Evolutionary conservation across 2,113 vertebrate genomes (phyloP).

Genomic region (Pteropus alecto): DNA sequence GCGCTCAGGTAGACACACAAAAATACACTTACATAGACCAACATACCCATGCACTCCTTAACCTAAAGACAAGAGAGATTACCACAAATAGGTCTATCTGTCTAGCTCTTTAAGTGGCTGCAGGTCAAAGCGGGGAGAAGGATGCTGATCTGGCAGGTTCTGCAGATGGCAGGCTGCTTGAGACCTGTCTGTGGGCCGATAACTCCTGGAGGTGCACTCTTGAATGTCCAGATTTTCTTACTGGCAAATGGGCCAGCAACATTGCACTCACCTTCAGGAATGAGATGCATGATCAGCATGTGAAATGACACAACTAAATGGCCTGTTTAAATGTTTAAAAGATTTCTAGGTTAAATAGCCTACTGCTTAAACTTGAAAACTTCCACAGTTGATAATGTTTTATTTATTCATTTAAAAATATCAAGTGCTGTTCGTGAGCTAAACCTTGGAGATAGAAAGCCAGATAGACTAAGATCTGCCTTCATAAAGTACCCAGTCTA

Average conservation of each 20-base stretch:
- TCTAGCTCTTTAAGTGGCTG: neutral
- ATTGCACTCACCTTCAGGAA: neutral
- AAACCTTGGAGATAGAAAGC: neutral
- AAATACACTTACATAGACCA: neutral
- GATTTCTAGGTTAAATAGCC: neutral
- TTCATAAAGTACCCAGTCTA: neutral
- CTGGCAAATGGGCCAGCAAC: neutral
- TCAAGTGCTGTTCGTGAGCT: neutral
- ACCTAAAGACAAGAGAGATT: neutral
- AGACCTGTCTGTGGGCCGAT: neutral
- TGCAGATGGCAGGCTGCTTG: neutral
- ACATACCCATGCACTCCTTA: neutral
- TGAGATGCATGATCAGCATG: neutral
- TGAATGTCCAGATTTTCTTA: neutral
- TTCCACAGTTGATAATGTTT: neutral
- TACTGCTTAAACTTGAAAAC: constrained; percentile 6
- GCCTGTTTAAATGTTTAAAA: neutral
- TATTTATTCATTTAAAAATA: constrained; percentile 28
- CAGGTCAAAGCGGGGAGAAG: neutral
- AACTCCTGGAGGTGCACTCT: neutral
- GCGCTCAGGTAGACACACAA: neutral
- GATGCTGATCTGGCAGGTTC: neutral
- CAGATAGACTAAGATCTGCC: neutral
- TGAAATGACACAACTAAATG: neutral
- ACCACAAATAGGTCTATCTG: neutral